These are phyloP conservation scores for Apus apus DNA, from an alignment of 2,113 vertebrate species.

Conservation along the genomic window DNA sequence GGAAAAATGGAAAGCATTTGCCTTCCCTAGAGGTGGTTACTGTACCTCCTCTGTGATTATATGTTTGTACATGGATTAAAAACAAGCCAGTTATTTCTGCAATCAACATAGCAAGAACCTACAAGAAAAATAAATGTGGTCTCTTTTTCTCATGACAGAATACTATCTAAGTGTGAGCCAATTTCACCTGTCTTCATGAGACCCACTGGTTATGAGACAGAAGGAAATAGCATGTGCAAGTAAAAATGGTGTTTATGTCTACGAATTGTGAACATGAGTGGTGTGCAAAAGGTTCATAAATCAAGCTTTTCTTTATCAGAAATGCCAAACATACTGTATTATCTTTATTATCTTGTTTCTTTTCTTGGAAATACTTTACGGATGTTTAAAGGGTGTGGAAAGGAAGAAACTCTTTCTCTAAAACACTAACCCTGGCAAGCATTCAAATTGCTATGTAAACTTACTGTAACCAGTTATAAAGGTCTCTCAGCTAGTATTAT, in stretches of 20 bases:
- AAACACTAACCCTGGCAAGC: conserved; percentile 30
- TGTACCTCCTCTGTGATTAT: neutral
- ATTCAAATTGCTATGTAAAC: neutral
- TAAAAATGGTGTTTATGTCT: neutral
- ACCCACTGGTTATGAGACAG: neutral
- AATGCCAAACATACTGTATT: neutral
- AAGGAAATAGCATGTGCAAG: neutral
- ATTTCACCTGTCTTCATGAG: neutral
- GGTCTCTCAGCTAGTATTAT: neutral
- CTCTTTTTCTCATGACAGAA: neutral
- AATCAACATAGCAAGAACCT: neutral
- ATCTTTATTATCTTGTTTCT: conserved; percentile 19
- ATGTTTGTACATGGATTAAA: neutral
- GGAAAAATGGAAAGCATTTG: neutral
- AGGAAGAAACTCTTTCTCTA: neutral
- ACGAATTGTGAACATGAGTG: neutral
- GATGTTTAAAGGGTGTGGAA: conserved; percentile 50
- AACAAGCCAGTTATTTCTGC: conserved; percentile 14
- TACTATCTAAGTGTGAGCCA: neutral
- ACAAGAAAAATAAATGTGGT: neutral
- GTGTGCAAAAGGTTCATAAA: conserved; percentile 37
- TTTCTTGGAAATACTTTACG: conserved; percentile 8
- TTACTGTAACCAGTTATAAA: neutral
- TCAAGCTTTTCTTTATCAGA: conserved; percentile 45
- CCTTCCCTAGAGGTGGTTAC: neutral